Evolutionary conservation across 2,113 vertebrate genomes (phyloP).

Genomic region (Probosciger aterrimus): DNA sequence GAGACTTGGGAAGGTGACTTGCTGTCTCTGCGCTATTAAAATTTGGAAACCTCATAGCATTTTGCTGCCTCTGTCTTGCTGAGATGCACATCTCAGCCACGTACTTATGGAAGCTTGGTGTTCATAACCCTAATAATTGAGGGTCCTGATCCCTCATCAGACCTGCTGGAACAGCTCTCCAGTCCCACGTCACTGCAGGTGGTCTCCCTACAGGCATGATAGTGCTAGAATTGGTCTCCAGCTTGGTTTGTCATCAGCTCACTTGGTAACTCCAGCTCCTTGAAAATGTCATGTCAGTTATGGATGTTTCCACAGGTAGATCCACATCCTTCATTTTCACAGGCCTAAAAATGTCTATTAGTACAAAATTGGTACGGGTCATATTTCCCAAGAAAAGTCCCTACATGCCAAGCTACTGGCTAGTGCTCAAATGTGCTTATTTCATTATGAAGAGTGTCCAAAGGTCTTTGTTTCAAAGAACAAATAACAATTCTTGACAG

Average conservation of each 20-base stretch:
- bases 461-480: slow-evolving; percentile 13
- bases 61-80: slow-evolving; percentile 16
- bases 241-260: neutral
- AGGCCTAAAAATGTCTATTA: neutral
- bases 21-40: neutral
- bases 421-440: neutral
- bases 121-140: neutral
- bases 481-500: neutral
- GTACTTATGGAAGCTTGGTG: neutral
- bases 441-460: neutral
- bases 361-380: neutral
- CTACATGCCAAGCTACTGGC: neutral
- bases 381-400: neutral
- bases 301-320: neutral
- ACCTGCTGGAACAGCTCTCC: slow-evolving; percentile 13
- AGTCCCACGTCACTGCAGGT: neutral
- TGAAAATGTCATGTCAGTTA: neutral
- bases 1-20: slow-evolving; percentile 34
- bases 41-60: slow-evolving; percentile 9
- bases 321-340: neutral
- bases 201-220: neutral
- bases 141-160: neutral
- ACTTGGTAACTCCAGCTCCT: neutral
- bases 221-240: neutral
- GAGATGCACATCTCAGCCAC: slow-evolving; percentile 19